Conservation (phyloP, 1,140 invertebrate genomes). For the Drosophila yakuba region DNA sequence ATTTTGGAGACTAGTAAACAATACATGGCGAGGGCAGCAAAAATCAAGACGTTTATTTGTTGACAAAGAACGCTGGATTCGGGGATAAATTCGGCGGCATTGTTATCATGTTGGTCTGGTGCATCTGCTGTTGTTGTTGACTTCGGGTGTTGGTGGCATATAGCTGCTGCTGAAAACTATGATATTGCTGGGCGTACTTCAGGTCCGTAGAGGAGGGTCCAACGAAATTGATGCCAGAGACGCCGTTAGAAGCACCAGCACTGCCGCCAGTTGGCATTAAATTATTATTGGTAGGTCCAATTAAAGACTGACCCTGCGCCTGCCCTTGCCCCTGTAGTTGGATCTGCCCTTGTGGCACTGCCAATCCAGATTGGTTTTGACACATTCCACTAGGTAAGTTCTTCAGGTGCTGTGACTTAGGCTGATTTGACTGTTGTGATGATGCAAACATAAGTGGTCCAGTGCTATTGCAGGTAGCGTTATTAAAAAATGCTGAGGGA, state of each 20-base stretch:
- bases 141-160: conserved; percentile 95
- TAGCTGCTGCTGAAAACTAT: conserved; percentile 97
- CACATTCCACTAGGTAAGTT: conserved; percentile 48
- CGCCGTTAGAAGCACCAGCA: conserved; percentile 84
- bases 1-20: conserved; percentile 28
- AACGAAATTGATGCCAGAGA: conserved; percentile 86
- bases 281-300: conserved; percentile 84
- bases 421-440: conserved; percentile 38
- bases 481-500: conserved; percentile 51
- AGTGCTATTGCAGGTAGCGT: conserved; percentile 13
- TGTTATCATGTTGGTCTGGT: conserved; percentile 73
- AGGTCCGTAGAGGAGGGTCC: conserved; percentile 94
- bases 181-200: conserved; percentile 97
- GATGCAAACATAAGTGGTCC: conserved; percentile 41
- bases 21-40: conserved; percentile 3
- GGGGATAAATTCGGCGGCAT: conserved; percentile 69
- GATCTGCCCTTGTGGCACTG: conserved; percentile 24
- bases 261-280: conserved; percentile 84
- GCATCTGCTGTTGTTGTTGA: conserved; percentile 83
- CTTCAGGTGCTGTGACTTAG: conserved; percentile 55
- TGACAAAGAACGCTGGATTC: conserved; percentile 75
- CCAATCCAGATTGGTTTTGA: conserved; percentile 53
- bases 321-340: conserved; percentile 86
- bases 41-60: conserved; percentile 50
- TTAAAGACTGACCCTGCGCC: conserved; percentile 42